Conservation (phyloP, 2,113 vertebrate genomes). For the Eleginops maclovinus region DNA sequence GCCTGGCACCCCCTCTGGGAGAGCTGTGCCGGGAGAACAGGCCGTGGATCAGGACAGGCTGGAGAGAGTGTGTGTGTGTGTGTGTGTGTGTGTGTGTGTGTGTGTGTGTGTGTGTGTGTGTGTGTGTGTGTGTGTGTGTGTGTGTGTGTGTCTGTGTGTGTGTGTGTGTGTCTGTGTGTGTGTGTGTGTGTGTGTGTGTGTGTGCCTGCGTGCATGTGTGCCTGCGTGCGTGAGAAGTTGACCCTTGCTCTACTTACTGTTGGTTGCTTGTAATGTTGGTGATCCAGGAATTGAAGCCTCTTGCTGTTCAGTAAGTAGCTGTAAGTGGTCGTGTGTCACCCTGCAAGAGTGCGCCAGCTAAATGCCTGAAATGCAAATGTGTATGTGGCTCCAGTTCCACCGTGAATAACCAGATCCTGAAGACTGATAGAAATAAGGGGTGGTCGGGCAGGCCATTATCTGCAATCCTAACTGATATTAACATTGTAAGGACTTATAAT, state of each 20-base stretch:
- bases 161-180: slow-evolving; percentile 8
- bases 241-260: slow-evolving; percentile 63
- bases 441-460: background rate
- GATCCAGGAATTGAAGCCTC: slow-evolving; percentile 60
- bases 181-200: background rate
- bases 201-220: slow-evolving; percentile 14
- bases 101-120: slow-evolving; percentile 17
- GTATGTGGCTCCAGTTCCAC: slow-evolving; percentile 21
- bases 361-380: slow-evolving; percentile 49
- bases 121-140: background rate
- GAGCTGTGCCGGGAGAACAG: slow-evolving; percentile 39
- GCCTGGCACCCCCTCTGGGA: slow-evolving; percentile 62
- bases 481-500: background rate
- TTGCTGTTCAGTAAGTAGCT: slow-evolving; percentile 51
- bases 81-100: too few relatives aligned
- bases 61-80: too few relatives aligned
- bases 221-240: slow-evolving; percentile 8
- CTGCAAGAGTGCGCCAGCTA: slow-evolving; percentile 44
- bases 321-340: slow-evolving; percentile 54
- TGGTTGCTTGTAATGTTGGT: slow-evolving; percentile 59
- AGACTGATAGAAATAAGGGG: background rate
- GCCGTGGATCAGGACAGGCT: slow-evolving; percentile 27
- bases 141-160: background rate
- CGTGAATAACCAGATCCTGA: slow-evolving; percentile 8
- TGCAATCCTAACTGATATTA: background rate